These are phyloP conservation scores for Matsumurasca onukii DNA, from an alignment of 1,140 invertebrate genomes.

Conservation along the genomic window DNA sequence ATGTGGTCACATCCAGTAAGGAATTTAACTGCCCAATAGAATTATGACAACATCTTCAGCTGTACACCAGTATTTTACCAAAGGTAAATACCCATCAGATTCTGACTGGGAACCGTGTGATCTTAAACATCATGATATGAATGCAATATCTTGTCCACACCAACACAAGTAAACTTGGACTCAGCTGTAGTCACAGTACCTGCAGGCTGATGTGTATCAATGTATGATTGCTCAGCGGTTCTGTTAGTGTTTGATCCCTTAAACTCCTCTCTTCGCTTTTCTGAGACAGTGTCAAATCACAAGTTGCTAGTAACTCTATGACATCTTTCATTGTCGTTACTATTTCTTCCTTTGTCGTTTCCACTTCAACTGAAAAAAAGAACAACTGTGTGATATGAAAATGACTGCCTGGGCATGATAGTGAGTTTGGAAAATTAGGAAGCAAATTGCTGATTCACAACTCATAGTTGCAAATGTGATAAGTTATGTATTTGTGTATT, in stretches of 20 bases:
- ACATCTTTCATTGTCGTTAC: background rate
- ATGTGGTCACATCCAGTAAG: no score
- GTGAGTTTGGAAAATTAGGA: background rate
- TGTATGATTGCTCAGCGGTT: background rate
- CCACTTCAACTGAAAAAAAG: constrained; percentile 3
- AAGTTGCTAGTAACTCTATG: constrained; percentile 4
- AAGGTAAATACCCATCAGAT: no score
- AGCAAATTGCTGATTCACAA: background rate
- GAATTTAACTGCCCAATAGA: no score
- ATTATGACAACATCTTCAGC: no score
- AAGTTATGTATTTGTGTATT: background rate
- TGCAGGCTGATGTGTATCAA: constrained; percentile 14
- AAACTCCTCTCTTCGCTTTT: background rate
- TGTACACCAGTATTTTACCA: no score
- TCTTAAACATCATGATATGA: background rate
- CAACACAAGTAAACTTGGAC: background rate
- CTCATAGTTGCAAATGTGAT: background rate
- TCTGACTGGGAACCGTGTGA: no score
- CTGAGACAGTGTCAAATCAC: background rate
- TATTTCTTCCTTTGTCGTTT: background rate
- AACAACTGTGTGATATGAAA: background rate
- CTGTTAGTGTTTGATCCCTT: background rate
- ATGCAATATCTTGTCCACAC: background rate
- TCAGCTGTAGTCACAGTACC: background rate
- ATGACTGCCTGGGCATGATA: background rate